phyloP scores from a whole-genome alignment of 2,113 vertebrate species.

The Limnothrissa miodon region DNA sequence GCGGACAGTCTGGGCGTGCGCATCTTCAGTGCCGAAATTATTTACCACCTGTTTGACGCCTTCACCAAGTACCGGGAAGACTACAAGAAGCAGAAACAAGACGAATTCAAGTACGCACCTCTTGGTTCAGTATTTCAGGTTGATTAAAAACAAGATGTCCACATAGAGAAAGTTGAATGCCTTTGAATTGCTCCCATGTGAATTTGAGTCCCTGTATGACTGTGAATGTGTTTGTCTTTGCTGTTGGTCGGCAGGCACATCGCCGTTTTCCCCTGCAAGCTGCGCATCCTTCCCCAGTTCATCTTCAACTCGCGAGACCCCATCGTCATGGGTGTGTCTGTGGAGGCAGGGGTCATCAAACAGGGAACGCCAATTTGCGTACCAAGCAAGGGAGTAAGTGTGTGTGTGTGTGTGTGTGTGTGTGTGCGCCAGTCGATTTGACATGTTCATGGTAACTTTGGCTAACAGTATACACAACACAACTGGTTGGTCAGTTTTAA shows the following conservation, averaged over 20 bases:
- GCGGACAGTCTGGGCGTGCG: slow-evolving; percentile 92
- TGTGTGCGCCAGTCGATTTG: slow-evolving; percentile 25
- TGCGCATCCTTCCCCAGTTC: slow-evolving; percentile 92
- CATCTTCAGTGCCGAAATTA: slow-evolving; percentile 96
- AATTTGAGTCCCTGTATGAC: not conserved
- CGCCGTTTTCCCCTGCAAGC: slow-evolving; percentile 94
- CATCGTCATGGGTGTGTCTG: slow-evolving; percentile 90
- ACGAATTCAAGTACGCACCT: slow-evolving; percentile 91
- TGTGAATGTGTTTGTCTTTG: slow-evolving; percentile 1
- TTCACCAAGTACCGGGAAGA: slow-evolving; percentile 98
- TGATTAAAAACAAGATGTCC: no score
- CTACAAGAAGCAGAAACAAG: slow-evolving; percentile 98
- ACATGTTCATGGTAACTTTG: not conserved
- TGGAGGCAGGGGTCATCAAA: slow-evolving; percentile 88
- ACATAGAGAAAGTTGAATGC: no score
- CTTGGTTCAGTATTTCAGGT: not conserved
- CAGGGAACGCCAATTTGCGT: slow-evolving; percentile 94
- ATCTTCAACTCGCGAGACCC: slow-evolving; percentile 99
- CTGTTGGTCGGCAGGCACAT: slow-evolving; percentile 72
- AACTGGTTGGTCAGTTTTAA: no score
- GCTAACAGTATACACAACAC: no score
- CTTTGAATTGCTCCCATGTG: no score
- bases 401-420: not conserved
- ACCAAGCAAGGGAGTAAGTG: slow-evolving; percentile 91
- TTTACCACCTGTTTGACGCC: slow-evolving; percentile 97